phyloP scores from a whole-genome alignment of 1,140 invertebrate species.

The Drosophila saltans region DNA sequence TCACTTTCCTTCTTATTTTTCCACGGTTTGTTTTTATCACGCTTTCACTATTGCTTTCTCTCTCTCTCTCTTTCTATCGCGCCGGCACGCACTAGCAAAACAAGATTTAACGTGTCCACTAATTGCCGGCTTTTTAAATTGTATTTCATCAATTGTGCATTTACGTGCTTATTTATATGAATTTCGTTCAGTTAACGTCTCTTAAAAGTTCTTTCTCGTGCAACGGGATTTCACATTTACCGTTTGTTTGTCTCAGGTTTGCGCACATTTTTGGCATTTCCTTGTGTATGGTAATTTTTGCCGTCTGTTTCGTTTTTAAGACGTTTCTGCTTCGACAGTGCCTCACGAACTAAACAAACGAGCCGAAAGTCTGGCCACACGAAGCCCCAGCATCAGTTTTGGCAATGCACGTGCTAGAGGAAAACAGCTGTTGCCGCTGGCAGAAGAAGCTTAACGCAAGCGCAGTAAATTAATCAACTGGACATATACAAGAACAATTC shows the following conservation, averaged over 20 bases:
- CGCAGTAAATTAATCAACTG: constrained; percentile 1
- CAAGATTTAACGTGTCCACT: no score
- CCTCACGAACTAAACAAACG: constrained; percentile 63
- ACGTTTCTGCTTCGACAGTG: constrained; percentile 66
- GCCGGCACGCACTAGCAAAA: not conserved
- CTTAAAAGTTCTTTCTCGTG: constrained; percentile 11
- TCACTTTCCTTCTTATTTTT: constrained; percentile 6
- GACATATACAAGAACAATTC: not conserved
- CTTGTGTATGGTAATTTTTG: not conserved
- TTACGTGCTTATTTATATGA: no score
- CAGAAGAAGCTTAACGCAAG: not conserved
- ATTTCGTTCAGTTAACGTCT: constrained; percentile 2
- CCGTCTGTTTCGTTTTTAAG: constrained; percentile 36
- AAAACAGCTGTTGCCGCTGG: constrained; percentile 51
- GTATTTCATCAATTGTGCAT: not conserved
- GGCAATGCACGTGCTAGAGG: constrained; percentile 28
- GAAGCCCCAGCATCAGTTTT: constrained; percentile 62
- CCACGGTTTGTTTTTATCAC: constrained; percentile 31
- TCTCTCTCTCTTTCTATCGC: constrained; percentile 12
- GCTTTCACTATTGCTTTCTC: constrained; percentile 31
- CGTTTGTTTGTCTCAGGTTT: constrained; percentile 26
- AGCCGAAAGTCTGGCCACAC: constrained; percentile 15
- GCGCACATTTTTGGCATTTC: constrained; percentile 42
- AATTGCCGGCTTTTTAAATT: not conserved
- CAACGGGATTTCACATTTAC: not conserved